These are phyloP conservation scores for Gobiocypris rarus DNA, from an alignment of 2,113 vertebrate species.

Conservation along the genomic window DNA sequence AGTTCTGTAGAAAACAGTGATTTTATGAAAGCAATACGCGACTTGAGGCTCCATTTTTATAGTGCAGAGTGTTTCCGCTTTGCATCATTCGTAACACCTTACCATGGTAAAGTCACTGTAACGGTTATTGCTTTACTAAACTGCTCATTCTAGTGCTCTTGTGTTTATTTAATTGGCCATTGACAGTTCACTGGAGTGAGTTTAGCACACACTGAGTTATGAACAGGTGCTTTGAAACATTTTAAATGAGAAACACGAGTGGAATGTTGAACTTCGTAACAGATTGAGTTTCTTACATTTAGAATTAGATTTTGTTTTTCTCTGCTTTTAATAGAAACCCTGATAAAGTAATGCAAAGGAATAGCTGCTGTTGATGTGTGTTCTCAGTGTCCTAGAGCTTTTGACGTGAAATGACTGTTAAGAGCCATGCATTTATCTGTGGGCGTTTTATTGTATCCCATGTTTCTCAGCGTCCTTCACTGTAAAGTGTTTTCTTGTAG, in stretches of 20 bases:
- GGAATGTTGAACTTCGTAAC: background rate
- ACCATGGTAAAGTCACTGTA: too few relatives aligned
- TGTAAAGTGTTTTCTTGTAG: background rate
- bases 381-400: background rate
- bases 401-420: background rate
- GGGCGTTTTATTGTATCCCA: background rate
- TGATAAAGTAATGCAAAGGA: background rate
- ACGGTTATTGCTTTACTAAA: background rate
- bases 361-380: background rate
- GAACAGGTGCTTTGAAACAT: background rate
- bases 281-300: background rate
- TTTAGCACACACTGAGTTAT: background rate
- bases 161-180: background rate
- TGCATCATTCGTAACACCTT: too few relatives aligned
- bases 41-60: background rate
- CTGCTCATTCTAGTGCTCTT: background rate
- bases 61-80: too few relatives aligned
- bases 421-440: background rate
- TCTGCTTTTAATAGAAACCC: background rate
- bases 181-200: background rate
- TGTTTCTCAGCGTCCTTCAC: background rate
- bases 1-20: too few relatives aligned
- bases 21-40: too few relatives aligned
- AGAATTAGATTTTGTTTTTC: background rate
- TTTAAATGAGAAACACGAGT: background rate